Evolutionary conservation across 2,113 vertebrate species (phyloP).

Genomic region (Bombycilla garrulus): DNA sequence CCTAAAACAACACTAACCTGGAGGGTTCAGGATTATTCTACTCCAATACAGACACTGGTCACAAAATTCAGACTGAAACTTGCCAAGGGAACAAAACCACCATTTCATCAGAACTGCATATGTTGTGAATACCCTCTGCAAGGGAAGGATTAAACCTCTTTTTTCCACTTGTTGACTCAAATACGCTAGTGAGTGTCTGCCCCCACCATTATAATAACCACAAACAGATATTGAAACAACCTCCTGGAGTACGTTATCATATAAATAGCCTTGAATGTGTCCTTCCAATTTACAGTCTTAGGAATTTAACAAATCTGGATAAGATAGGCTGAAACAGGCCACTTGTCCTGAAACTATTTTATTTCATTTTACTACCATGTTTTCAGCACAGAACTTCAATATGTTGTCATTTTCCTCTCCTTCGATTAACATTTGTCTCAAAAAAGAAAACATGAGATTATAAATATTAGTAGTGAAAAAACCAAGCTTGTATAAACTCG

Average conservation of each 20-base stretch:
- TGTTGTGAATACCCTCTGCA: neutral
- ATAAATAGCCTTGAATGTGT: neutral
- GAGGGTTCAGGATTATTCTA: neutral
- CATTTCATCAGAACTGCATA: neutral
- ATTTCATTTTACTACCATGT: neutral
- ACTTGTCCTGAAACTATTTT: no score
- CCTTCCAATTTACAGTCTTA: neutral
- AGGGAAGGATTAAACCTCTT: neutral
- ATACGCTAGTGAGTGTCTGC: neutral
- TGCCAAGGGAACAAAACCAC: neutral
- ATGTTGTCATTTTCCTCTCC: neutral
- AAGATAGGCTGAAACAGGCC: no score
- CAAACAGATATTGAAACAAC: neutral
- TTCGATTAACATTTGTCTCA: neutral
- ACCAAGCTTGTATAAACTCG: neutral
- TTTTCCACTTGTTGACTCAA: neutral
- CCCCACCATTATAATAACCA: neutral
- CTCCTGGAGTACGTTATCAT: neutral
- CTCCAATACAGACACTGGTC: neutral
- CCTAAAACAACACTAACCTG: neutral
- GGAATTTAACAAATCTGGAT: neutral
- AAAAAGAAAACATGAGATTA: neutral
- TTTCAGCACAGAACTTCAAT: neutral
- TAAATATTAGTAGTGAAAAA: neutral
- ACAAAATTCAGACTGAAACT: neutral